Conservation (phyloP, 2,113 vertebrate species). For the Anhinga anhinga region DNA sequence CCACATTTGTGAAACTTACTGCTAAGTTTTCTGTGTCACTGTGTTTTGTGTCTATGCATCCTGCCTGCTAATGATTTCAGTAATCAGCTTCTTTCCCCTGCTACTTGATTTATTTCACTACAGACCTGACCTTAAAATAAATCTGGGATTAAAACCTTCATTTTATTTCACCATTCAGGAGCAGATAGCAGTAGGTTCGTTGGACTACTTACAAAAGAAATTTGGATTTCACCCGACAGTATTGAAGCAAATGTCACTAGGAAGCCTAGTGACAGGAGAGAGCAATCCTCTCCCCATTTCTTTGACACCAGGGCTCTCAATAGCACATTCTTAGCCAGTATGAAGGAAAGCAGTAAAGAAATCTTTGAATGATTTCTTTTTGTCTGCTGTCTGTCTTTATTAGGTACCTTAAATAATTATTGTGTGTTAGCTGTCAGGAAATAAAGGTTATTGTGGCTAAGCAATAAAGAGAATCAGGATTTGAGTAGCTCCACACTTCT, state of each 20-base stretch:
- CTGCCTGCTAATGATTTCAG: background rate
- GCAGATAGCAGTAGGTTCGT: background rate
- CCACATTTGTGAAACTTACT: background rate
- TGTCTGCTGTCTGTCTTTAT: background rate
- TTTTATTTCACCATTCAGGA: background rate
- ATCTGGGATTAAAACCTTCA: background rate
- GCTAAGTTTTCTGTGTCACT: background rate
- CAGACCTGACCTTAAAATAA: background rate
- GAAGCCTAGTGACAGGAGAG: background rate
- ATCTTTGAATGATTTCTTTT: background rate
- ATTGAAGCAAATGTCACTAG: background rate
- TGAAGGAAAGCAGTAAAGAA: background rate
- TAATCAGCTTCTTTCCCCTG: background rate
- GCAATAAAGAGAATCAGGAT: background rate
- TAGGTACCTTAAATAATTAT: background rate
- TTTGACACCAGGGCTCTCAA: background rate
- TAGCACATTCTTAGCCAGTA: background rate
- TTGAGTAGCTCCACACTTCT: background rate
- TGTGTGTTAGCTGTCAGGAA: background rate
- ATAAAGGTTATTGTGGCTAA: background rate
- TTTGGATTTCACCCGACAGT: background rate
- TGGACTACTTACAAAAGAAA: background rate
- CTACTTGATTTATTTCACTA: background rate
- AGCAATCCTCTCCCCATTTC: background rate
- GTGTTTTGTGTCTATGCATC: background rate